Percentiles rank a stretch among this genome's conserved stretches.
Evolutionary conservation across 2,888 invertebrate species (phyloP).

Genomic region (Chironomus riparius): DNA sequence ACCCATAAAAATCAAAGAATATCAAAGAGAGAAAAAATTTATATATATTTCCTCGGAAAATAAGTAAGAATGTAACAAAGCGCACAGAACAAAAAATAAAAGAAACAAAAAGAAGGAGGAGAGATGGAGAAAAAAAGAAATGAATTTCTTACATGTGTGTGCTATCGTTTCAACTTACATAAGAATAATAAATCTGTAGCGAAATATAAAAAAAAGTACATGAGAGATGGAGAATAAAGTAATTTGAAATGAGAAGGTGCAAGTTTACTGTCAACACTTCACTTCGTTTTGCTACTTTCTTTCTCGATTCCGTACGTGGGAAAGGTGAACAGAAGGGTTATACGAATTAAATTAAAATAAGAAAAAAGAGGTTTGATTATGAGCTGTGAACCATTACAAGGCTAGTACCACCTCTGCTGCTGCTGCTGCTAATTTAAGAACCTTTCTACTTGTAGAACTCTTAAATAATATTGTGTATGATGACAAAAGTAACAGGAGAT

Average conservation of each 20-base stretch:
- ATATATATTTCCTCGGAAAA: neutral
- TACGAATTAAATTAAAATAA: no score
- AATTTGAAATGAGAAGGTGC: neutral
- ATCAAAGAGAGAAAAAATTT: neutral
- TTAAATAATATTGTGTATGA: no score
- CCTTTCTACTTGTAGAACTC: no score
- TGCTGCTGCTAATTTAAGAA: no score
- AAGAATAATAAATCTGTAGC: conserved; percentile 2
- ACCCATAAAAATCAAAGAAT: conserved; percentile 27
- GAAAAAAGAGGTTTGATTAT: no score
- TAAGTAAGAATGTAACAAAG: neutral
- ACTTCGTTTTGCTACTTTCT: neutral
- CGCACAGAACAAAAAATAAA: conserved; percentile 2
- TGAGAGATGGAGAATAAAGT: neutral
- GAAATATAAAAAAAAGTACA: neutral
- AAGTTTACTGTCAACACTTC: conserved; percentile 2
- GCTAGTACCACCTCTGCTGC: no score
- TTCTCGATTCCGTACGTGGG: neutral
- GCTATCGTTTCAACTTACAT: neutral
- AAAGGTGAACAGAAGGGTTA: neutral
- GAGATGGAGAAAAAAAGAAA: neutral
- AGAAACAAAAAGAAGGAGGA: neutral
- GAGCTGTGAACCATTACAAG: no score
- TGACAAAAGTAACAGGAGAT: no score
- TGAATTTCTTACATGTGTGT: conserved; percentile 20